phyloP scores from a whole-genome alignment of 2,888 invertebrate species.

The Drosophila longiperda region DNA sequence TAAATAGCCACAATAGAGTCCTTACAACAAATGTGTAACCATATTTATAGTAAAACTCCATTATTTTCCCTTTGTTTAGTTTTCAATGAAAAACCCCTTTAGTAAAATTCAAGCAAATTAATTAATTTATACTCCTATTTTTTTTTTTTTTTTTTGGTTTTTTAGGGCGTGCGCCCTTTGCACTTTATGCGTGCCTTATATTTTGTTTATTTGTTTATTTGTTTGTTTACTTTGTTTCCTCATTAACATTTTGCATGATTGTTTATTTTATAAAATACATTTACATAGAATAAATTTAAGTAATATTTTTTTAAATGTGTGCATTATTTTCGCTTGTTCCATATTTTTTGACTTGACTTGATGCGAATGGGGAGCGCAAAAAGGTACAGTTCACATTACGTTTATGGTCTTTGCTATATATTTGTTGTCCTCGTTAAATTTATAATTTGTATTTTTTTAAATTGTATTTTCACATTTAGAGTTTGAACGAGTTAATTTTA shows the following conservation, averaged over 20 bases:
- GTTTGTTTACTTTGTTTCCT: conserved; percentile 43
- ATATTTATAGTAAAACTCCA: neutral
- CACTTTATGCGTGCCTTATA: conserved; percentile 64
- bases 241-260: conserved; percentile 46
- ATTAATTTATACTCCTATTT: conserved; percentile 21
- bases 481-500: conserved; percentile 50
- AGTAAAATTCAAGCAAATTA: neutral
- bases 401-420: conserved; percentile 39
- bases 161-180: conserved; percentile 55
- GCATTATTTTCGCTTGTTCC: neutral
- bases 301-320: conserved; percentile 11
- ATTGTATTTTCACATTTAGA: conserved; percentile 38
- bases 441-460: conserved; percentile 25
- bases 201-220: conserved; percentile 35
- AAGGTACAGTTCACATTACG: conserved; percentile 51
- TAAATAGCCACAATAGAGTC: conserved; percentile 3
- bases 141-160: conserved; percentile 48
- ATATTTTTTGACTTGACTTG: conserved; percentile 46
- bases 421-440: conserved; percentile 5
- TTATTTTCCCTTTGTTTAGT: neutral
- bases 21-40: neutral
- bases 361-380: conserved; percentile 26
- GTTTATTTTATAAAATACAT: conserved; percentile 37
- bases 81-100: neutral
- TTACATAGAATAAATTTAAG: conserved; percentile 36